Conservation (phyloP, 2,888 invertebrate genomes). For the Drosophila robusta region DNA sequence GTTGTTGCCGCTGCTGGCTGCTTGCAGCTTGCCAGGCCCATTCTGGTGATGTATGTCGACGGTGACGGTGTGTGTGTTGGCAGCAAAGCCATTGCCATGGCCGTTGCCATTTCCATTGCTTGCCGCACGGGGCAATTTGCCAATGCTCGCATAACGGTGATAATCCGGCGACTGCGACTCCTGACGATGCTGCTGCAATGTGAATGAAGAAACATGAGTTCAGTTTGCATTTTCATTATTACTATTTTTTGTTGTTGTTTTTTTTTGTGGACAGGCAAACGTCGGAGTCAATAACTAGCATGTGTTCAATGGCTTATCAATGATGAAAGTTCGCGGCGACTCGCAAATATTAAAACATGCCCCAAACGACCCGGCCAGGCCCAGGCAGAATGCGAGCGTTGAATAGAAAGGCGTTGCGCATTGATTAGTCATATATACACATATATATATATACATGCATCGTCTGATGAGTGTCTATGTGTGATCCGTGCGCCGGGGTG, state of each 20-base stretch:
- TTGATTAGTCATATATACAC: conserved; percentile 82
- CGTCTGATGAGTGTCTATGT: background rate
- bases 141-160: conserved; percentile 83
- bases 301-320: conserved; percentile 66
- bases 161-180: conserved; percentile 84
- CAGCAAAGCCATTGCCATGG: conserved; percentile 51
- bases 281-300: conserved; percentile 21
- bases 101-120: conserved; percentile 47
- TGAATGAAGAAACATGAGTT: conserved; percentile 34
- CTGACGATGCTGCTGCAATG: conserved; percentile 83
- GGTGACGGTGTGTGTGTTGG: conserved; percentile 67
- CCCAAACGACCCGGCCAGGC: conserved; percentile 29
- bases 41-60: conserved; percentile 68
- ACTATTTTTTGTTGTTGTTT: too few relatives aligned
- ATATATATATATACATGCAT: too few relatives aligned
- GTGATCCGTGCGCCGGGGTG: conserved; percentile 10
- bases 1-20: conserved; percentile 46
- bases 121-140: conserved; percentile 82
- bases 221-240: background rate
- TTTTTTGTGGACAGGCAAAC: background rate
- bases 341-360: conserved; percentile 38
- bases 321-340: conserved; percentile 77
- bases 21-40: conserved; percentile 49
- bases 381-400: conserved; percentile 39
- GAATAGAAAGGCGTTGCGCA: conserved; percentile 69